Evolutionary conservation across 1,140 invertebrate species (phyloP).

Genomic region (Drosophila willistoni): DNA sequence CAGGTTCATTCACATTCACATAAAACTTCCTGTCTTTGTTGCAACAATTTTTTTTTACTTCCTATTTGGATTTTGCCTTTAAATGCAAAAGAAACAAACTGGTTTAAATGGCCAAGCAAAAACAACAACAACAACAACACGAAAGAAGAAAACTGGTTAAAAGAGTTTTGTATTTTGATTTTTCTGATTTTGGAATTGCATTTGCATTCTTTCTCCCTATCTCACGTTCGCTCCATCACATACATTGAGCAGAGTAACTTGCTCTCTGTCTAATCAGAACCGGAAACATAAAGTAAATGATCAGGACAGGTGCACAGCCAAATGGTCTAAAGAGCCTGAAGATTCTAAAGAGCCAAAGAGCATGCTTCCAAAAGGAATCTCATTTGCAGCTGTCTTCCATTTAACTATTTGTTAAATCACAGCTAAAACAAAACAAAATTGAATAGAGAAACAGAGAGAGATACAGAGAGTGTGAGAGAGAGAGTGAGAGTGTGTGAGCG

Average conservation of each 20-base stretch:
- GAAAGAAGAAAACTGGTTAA: constrained; percentile 62
- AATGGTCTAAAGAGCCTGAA: too few relatives aligned
- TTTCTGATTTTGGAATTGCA: constrained; percentile 59
- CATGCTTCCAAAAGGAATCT: constrained; percentile 15
- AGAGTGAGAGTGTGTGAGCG: background rate
- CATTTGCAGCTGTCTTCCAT: constrained; percentile 4
- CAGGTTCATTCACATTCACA: constrained; percentile 51
- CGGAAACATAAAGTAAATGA: constrained; percentile 68
- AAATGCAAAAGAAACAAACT: constrained; percentile 52
- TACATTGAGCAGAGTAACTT: constrained; percentile 3
- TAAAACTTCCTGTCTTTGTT: constrained; percentile 71
- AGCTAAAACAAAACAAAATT: constrained; percentile 8
- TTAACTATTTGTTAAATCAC: constrained; percentile 10
- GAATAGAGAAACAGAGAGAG: background rate
- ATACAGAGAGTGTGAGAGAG: background rate
- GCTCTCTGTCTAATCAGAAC: constrained; percentile 68
- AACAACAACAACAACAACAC: background rate
- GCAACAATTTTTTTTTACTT: constrained; percentile 53
- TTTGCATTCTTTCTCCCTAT: constrained; percentile 53
- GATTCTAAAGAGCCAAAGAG: background rate
- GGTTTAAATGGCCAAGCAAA: constrained; percentile 52
- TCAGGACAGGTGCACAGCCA: constrained; percentile 61
- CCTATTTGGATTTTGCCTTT: constrained; percentile 51
- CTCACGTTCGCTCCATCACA: constrained; percentile 30
- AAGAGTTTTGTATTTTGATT: constrained; percentile 48